Evolutionary conservation across 2,888 invertebrate genomes (phyloP).

Genomic region (Taphrorychus bicolor): DNA sequence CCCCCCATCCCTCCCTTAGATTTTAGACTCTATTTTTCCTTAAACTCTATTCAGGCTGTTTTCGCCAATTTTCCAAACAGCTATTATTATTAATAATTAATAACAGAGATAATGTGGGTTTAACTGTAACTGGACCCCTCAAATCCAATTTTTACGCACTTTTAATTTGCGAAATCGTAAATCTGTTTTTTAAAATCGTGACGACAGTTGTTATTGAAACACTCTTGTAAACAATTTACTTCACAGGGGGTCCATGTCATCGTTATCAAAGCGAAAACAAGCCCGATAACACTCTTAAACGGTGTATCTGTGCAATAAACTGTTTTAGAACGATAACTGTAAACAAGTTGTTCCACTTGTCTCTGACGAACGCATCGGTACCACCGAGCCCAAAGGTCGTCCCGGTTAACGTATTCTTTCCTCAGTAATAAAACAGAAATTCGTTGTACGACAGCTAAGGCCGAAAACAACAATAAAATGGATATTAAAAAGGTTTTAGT

Average conservation of each 20-base stretch:
- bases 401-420: neutral
- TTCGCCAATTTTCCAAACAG: too few species aligned
- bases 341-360: conserved; percentile 25
- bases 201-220: too few species aligned
- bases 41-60: too few species aligned
- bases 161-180: too few species aligned
- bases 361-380: neutral
- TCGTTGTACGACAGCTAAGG: too few species aligned
- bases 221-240: neutral
- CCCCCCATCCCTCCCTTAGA: too few species aligned
- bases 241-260: neutral
- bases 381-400: conserved; percentile 11
- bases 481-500: conserved; percentile 83
- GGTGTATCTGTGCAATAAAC: neutral
- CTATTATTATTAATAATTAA: too few species aligned
- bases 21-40: too few species aligned
- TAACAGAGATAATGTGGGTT: too few species aligned
- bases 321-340: neutral
- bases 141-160: too few species aligned
- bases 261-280: neutral
- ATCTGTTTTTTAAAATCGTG: too few species aligned
- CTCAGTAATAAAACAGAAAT: conserved; percentile 6
- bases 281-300: neutral
- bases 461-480: conserved; percentile 55
- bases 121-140: too few species aligned